Conservation (phyloP, 1,140 invertebrate genomes). For the Archegozetes longisetosus region DNA sequence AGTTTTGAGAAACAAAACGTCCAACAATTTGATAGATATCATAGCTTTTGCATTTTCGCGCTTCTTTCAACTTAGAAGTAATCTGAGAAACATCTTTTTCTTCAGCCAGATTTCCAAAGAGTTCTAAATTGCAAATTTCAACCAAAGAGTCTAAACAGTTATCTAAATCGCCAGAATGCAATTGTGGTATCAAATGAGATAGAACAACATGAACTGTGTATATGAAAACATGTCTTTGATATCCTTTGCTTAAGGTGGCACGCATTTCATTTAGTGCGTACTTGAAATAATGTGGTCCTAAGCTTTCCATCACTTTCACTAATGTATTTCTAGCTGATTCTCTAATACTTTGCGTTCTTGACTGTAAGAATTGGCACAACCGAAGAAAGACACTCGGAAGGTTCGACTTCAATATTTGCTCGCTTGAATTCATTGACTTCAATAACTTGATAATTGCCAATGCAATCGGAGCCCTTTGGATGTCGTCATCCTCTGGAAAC, state of each 20-base stretch:
- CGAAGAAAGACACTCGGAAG: slow-evolving; percentile 36
- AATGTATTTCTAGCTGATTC: slow-evolving; percentile 68
- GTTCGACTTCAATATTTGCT: slow-evolving; percentile 49
- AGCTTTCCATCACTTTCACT: slow-evolving; percentile 63
- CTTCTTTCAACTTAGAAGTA: slow-evolving; percentile 46
- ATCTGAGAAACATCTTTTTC: slow-evolving; percentile 81
- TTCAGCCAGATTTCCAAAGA: slow-evolving; percentile 70
- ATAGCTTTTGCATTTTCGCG: slow-evolving; percentile 53
- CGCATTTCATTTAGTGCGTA: slow-evolving; percentile 63
- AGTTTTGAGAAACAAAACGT: slow-evolving; percentile 54
- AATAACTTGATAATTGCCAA: slow-evolving; percentile 79
- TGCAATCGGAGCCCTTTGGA: slow-evolving; percentile 74
- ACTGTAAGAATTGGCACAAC: slow-evolving; percentile 40
- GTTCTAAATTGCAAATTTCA: slow-evolving; percentile 64
- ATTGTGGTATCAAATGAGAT: slow-evolving; percentile 43
- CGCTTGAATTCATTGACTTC: slow-evolving; percentile 57
- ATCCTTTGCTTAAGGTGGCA: slow-evolving; percentile 63
- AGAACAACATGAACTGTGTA: slow-evolving; percentile 73
- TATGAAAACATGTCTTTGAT: slow-evolving; percentile 79
- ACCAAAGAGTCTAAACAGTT: slow-evolving; percentile 55
- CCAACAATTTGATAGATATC: slow-evolving; percentile 66
- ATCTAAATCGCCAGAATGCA: slow-evolving; percentile 57
- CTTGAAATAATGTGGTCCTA: slow-evolving; percentile 65
- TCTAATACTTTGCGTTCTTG: slow-evolving; percentile 68
- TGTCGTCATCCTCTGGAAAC: slow-evolving; percentile 56